Conservation (phyloP, 2,888 invertebrate genomes). For the Epsilonema sp. region DNA sequence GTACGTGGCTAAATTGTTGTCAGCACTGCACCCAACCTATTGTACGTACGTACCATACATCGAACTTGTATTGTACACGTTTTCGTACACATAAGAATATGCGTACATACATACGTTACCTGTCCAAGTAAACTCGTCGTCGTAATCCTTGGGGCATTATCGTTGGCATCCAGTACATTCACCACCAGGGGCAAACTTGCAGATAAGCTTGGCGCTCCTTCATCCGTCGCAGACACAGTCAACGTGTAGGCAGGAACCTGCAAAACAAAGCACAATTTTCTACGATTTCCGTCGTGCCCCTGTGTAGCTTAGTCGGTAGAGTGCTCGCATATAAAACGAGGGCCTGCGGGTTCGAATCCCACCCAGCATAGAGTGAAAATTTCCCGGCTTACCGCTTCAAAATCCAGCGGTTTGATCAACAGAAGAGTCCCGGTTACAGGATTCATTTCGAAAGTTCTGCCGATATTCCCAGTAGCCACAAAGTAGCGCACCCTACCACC, state of each 20-base stretch:
- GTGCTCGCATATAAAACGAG: no score
- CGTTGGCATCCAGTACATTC: conserved; percentile 78
- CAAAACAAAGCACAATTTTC: no score
- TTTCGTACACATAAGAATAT: no score
- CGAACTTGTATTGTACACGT: no score
- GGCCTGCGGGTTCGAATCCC: no score
- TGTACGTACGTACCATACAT: no score
- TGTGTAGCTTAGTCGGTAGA: no score
- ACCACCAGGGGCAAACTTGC: conserved; percentile 71
- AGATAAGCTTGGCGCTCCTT: conserved; percentile 79
- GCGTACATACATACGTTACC: no score
- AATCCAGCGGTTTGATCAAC: conserved; percentile 40
- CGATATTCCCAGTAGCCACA: conserved; percentile 40
- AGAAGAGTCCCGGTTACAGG: conserved; percentile 46
- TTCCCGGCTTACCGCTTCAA: conserved; percentile 64
- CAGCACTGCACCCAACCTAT: no score
- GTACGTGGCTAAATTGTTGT: no score
- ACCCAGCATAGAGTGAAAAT: no score
- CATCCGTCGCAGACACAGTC: conserved; percentile 73
- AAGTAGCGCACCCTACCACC: conserved; percentile 61
- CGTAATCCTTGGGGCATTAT: conserved; percentile 62
- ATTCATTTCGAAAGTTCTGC: conserved; percentile 60
- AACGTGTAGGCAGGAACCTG: conserved; percentile 66
- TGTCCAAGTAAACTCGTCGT: conserved; percentile 4
- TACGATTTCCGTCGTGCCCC: no score